phyloP scores from a whole-genome alignment of 1,140 invertebrate species.

The Pantala flavescens region DNA sequence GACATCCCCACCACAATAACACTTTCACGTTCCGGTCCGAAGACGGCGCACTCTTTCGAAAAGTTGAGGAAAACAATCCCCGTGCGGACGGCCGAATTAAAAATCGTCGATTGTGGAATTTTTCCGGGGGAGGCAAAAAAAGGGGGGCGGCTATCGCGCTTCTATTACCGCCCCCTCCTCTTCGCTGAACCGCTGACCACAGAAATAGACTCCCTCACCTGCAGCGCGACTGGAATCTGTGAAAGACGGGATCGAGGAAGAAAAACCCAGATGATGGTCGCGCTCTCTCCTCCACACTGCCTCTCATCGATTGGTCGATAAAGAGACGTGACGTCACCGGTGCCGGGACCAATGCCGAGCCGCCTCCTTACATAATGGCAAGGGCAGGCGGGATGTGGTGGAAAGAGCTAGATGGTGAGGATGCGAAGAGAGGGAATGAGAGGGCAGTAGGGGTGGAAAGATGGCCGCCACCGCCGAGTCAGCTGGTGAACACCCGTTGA shows the following conservation, averaged over 20 bases:
- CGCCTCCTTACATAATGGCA: conserved; percentile 14
- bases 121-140: neutral
- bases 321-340: conserved; percentile 13
- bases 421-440: neutral
- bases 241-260: neutral
- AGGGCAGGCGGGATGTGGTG: conserved; percentile 1
- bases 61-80: neutral
- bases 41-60: neutral
- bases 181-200: neutral
- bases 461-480: neutral
- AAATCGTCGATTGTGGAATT: neutral
- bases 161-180: neutral
- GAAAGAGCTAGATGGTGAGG: conserved; percentile 4
- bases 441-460: neutral
- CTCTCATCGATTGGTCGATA: conserved; percentile 16
- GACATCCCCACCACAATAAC: neutral
- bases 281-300: conserved; percentile 4
- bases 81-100: neutral
- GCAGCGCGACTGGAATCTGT: neutral
- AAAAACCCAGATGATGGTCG: neutral
- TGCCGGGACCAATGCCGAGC: neutral
- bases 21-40: neutral
- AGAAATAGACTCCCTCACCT: neutral
- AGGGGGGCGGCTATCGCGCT: neutral
- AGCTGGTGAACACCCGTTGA: conserved; percentile 14